Evolutionary conservation across 2,888 invertebrate species (phyloP), one percentile per base, ranked within the genome.

Genomic region (Anticlea derivata): DNA sequence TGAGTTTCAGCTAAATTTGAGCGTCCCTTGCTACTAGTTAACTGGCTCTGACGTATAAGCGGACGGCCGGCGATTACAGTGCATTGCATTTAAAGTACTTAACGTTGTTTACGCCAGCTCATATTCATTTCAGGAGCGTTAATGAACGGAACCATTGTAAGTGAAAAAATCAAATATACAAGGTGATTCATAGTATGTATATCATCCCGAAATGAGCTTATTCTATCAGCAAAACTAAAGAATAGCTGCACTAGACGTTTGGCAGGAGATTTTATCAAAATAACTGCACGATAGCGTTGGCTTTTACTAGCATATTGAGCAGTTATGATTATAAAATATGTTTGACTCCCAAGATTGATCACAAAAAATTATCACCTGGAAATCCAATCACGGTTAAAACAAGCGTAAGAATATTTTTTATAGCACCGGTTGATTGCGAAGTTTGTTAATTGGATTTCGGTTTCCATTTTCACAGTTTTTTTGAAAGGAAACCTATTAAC

Each of bases 371-470:
- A 40, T 29, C 11, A 29, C 27, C 8, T 39, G 20, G 11, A 11
- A 38, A 45, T 30, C 31, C 38, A 38, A 31, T 31, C 8, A 30
- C 4, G 12, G 23, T 24, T 37, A 26, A 2, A 23, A 39, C 24
- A 31, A 24, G n/a, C 26, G 29, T 37, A 38, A 35, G 35, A 30
- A 43, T 30, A 26, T 24, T 7, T 43, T 35, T 31, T 41, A 49
- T 49, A 23, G 48, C 23, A 17, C 23, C 23, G 7, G n/a, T 37
- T 44, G 38, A 45, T 45, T 50, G 44, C 34, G 7, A 22, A 23
- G 45, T 34, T 50, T 45, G 34, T 40, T 45, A 29, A 50, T 45
- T 50, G 34, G 39, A 30, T 34, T 50, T 34, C 11, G 20, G 22
- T 43, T 27, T 37, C 23, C 20, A 22, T 23, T 7, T 7, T 24